These are phyloP conservation scores for Mantis religiosa DNA, from an alignment of 2,888 invertebrate species.

Conservation along the genomic window DNA sequence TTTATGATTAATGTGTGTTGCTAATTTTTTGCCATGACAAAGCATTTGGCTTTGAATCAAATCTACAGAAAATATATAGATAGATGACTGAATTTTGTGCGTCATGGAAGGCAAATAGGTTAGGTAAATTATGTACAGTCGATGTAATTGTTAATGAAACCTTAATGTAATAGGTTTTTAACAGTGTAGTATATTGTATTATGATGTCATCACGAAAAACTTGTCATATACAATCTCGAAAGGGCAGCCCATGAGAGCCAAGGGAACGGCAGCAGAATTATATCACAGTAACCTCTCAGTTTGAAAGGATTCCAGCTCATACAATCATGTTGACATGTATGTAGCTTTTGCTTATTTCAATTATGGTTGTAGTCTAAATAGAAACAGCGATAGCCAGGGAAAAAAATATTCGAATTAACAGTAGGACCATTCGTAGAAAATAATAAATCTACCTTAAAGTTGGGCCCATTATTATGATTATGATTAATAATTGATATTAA, in stretches of 20 bases:
- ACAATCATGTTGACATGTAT: no score
- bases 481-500: no score
- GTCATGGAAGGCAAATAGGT: not conserved
- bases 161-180: no score
- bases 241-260: not conserved
- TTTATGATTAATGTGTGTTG: not conserved
- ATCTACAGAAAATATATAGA: not conserved
- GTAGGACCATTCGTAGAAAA: no score
- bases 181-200: not conserved
- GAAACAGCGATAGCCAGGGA: no score
- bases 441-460: no score
- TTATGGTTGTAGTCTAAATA: no score
- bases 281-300: not conserved
- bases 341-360: no score
- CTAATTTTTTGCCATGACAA: not conserved
- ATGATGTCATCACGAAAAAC: not conserved
- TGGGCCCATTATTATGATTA: no score
- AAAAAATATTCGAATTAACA: no score
- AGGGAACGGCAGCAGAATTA: not conserved
- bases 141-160: no score
- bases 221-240: not conserved
- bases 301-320: no score
- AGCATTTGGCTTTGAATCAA: not conserved
- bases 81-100: not conserved
- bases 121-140: not conserved